Percentiles rank a stretch among this genome's conserved stretches.
These are phyloP conservation scores for Osmerus mordax DNA, from an alignment of 2,113 vertebrate species.

Conservation along the genomic window DNA sequence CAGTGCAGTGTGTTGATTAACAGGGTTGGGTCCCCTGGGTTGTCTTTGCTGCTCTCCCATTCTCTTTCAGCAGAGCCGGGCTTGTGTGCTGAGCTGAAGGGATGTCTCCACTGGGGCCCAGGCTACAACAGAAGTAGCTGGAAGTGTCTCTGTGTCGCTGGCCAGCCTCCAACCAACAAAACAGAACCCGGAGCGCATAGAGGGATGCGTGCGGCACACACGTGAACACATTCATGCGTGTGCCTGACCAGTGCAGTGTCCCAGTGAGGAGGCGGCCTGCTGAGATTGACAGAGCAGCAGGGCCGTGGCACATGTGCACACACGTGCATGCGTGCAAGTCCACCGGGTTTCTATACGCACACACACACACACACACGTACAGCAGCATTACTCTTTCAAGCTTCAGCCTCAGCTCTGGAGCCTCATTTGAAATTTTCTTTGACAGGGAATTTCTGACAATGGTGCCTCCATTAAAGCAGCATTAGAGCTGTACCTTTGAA, in stretches of 20 bases:
- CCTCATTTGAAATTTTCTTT: conserved; percentile 81
- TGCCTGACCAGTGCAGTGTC: not conserved
- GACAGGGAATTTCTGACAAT: conserved; percentile 84
- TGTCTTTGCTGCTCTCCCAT: conserved; percentile 67
- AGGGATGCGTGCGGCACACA: conserved; percentile 16
- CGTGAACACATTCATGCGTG: conserved; percentile 38
- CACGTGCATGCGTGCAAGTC: conserved; percentile 25
- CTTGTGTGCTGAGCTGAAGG: conserved; percentile 50
- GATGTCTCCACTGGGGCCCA: conserved; percentile 38
- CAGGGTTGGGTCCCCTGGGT: conserved; percentile 68
- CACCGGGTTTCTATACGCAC: conserved; percentile 1
- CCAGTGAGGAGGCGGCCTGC: not conserved
- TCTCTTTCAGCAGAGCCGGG: conserved; percentile 71
- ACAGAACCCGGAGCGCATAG: conserved; percentile 42
- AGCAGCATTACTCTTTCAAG: conserved; percentile 41
- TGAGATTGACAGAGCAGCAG: conserved; percentile 4
- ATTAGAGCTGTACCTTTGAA: conserved; percentile 81
- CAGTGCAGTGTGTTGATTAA: conserved; percentile 76
- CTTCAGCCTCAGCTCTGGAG: conserved; percentile 51
- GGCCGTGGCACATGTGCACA: conserved; percentile 19
- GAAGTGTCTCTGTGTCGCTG: conserved; percentile 53
- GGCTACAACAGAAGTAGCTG: conserved; percentile 47
- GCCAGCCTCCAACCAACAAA: conserved; percentile 25
- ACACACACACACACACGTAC: not conserved
- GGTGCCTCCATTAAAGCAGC: conserved; percentile 81